Percentiles rank a stretch among this genome's conserved stretches.
Evolutionary conservation across 2,797 vertebrate species (phyloP).

Genomic region (Pangasius djambal): DNA sequence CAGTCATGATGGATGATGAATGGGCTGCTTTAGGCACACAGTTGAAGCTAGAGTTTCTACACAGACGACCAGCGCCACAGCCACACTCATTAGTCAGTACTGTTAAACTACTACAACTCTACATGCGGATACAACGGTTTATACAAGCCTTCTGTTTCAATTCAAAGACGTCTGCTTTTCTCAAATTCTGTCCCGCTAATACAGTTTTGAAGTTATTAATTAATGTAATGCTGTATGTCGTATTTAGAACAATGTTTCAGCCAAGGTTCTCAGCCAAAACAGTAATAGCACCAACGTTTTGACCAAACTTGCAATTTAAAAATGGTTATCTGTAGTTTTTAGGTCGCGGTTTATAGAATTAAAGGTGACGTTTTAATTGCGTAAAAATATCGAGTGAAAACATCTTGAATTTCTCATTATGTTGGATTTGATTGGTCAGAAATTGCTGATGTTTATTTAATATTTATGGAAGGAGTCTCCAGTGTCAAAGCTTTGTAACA

Average conservation of each 20-base stretch:
- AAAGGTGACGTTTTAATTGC: neutral
- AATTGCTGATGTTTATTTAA: neutral
- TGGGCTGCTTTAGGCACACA: conserved; percentile 16
- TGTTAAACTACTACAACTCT: neutral
- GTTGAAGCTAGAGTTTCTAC: conserved; percentile 16
- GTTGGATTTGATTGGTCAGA: neutral
- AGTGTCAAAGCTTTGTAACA: neutral
- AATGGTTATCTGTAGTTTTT: neutral
- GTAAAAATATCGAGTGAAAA: neutral
- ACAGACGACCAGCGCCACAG: neutral
- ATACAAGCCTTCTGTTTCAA: neutral
- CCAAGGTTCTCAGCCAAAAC: neutral
- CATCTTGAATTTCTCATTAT: neutral
- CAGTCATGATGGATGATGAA: conserved; percentile 20
- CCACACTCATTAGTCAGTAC: neutral
- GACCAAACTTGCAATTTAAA: neutral
- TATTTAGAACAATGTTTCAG: neutral
- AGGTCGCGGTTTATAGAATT: neutral
- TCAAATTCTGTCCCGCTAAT: neutral
- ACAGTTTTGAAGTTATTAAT: neutral
- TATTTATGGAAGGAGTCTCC: neutral
- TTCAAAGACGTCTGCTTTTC: neutral
- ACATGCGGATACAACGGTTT: neutral
- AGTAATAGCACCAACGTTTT: neutral
- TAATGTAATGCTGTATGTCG: neutral